Percentiles rank a stretch among this genome's conserved stretches.
phyloP scores from a whole-genome alignment of 2,888 invertebrate genomes.

The Drosophila stalkeri region DNA sequence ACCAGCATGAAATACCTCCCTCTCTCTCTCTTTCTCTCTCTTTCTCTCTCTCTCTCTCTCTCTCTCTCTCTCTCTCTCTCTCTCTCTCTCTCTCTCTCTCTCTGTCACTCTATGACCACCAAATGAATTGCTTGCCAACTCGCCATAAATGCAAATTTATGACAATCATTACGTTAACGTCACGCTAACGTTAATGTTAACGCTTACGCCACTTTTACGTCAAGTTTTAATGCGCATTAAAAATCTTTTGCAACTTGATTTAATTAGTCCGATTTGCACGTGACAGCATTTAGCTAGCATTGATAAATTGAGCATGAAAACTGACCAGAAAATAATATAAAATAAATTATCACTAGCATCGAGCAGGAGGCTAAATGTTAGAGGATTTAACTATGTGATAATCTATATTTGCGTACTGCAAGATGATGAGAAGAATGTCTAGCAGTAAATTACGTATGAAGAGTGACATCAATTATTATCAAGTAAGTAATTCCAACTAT shows the following conservation, averaged over 20 bases:
- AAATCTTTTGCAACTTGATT: constrained; percentile 58
- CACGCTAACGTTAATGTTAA: constrained; percentile 29
- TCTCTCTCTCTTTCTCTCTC: neutral
- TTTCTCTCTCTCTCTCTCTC: too few relatives aligned
- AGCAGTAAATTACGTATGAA: too few relatives aligned
- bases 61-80: too few relatives aligned
- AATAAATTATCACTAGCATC: neutral
- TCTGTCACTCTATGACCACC: constrained; percentile 39
- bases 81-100: neutral
- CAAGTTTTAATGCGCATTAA: constrained; percentile 61
- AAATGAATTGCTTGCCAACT: constrained; percentile 57
- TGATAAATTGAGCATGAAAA: neutral
- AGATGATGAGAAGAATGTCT: neutral
- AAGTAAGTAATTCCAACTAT: too few relatives aligned
- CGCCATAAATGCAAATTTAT: constrained; percentile 73
- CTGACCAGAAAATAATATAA: neutral
- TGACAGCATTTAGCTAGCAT: constrained; percentile 16
- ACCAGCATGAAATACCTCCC: neutral
- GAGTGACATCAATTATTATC: too few relatives aligned
- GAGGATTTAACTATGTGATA: too few relatives aligned
- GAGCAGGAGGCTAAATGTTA: too few relatives aligned
- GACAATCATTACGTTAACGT: constrained; percentile 67
- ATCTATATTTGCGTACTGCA: too few relatives aligned
- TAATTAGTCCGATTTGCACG: constrained; percentile 63
- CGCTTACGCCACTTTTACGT: constrained; percentile 27